Conservation (phyloP, 1,140 invertebrate genomes). For the Hylaeus anthracinus region DNA sequence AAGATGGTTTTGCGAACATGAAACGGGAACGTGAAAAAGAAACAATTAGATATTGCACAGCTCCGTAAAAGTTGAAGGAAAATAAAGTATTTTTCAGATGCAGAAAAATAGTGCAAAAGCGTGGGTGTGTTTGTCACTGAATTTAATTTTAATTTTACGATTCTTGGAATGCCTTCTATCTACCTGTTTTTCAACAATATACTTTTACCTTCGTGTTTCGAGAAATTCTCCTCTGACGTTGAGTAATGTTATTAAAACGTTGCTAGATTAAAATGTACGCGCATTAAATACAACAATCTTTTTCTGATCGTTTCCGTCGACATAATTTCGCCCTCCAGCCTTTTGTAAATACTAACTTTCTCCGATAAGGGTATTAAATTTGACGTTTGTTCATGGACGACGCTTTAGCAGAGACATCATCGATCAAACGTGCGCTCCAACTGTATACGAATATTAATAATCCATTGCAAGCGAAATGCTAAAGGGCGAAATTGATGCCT, state of each 20-base stretch:
- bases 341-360: slow-evolving; percentile 9
- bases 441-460: not conserved
- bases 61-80: too few species aligned
- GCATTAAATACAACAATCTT: not conserved
- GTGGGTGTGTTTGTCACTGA: not conserved
- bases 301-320: not conserved
- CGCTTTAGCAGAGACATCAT: not conserved
- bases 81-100: not conserved
- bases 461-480: not conserved
- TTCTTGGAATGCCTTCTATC: too few species aligned
- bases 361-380: slow-evolving; percentile 12
- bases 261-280: not conserved
- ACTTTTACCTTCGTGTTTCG: not conserved
- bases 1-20: too few species aligned
- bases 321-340: not conserved
- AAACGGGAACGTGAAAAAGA: too few species aligned
- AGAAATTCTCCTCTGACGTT: not conserved
- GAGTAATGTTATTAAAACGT: not conserved
- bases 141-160: too few species aligned
- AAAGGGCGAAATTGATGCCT: not conserved
- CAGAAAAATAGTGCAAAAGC: too few species aligned
- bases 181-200: too few species aligned
- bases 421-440: not conserved
- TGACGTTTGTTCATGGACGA: not conserved
- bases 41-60: too few species aligned